phyloP scores from a whole-genome alignment of 2,888 invertebrate genomes.

The Philereme transversata region DNA sequence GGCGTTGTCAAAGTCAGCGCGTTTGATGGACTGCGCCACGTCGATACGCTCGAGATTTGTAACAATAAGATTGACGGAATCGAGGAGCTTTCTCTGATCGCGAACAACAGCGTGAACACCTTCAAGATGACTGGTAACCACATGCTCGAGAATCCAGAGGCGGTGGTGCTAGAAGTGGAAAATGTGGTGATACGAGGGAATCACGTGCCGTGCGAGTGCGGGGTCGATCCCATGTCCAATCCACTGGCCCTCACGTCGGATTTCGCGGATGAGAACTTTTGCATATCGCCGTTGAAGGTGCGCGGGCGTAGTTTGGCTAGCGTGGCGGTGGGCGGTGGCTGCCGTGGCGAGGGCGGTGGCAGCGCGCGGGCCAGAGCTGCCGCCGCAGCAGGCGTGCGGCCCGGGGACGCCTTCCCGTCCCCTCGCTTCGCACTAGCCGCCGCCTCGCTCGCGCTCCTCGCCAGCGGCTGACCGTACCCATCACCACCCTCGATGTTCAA shows the following conservation, averaged over 20 bases:
- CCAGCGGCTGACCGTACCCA: slow-evolving; percentile 65
- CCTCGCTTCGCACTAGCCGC: slow-evolving; percentile 59
- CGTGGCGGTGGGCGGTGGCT: slow-evolving; percentile 57
- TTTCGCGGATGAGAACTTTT: slow-evolving; percentile 90
- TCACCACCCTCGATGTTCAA: slow-evolving; percentile 73
- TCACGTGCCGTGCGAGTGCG: slow-evolving; percentile 95
- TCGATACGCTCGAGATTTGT: slow-evolving; percentile 89
- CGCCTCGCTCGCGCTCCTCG: slow-evolving; percentile 66
- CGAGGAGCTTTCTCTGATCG: slow-evolving; percentile 88
- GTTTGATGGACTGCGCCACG: slow-evolving; percentile 89
- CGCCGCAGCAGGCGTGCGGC: slow-evolving; percentile 68
- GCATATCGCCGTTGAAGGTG: slow-evolving; percentile 93
- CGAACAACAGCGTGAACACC: slow-evolving; percentile 88
- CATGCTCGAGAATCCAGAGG: slow-evolving; percentile 90
- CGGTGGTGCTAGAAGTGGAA: slow-evolving; percentile 88
- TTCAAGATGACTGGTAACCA: slow-evolving; percentile 93
- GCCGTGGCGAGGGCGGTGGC: slow-evolving; percentile 64
- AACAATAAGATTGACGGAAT: slow-evolving; percentile 94
- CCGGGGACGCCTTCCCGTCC: slow-evolving; percentile 58
- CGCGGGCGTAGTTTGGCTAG: slow-evolving; percentile 90
- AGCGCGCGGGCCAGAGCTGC: slow-evolving; percentile 64
- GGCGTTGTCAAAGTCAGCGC: slow-evolving; percentile 89
- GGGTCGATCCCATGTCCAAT: slow-evolving; percentile 90
- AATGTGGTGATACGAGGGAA: slow-evolving; percentile 89
- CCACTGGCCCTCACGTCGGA: slow-evolving; percentile 87